These are phyloP conservation scores for Luperina testacea DNA, from an alignment of 2,888 invertebrate genomes.

Conservation along the genomic window DNA sequence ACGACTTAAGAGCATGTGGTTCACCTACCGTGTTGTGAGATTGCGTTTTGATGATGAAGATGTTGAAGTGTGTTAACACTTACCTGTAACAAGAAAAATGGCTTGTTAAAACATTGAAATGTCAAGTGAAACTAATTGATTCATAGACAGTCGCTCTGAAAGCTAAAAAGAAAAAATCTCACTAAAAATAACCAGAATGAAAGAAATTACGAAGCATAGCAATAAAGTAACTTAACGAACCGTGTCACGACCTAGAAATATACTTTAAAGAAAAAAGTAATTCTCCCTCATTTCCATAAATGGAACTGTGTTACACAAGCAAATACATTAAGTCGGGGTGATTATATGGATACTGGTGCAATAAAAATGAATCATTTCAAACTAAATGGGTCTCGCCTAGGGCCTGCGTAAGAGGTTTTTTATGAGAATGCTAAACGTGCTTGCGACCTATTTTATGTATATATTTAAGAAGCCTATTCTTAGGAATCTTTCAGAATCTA, in stretches of 20 bases:
- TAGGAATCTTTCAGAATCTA: neutral
- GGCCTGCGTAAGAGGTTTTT: constrained; percentile 27
- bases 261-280: constrained; percentile 34
- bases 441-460: constrained; percentile 13
- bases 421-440: constrained; percentile 26
- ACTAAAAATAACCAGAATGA: constrained; percentile 20
- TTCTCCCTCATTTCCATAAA: constrained; percentile 51
- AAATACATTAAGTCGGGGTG: constrained; percentile 44
- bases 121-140: constrained; percentile 1
- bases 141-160: neutral
- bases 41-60: constrained; percentile 26
- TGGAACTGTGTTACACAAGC: constrained; percentile 48
- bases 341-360: constrained; percentile 41
- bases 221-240: constrained; percentile 50
- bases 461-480: neutral
- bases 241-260: constrained; percentile 46
- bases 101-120: constrained; percentile 10
- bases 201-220: constrained; percentile 43
- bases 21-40: constrained; percentile 45
- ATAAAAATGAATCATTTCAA: constrained; percentile 50
- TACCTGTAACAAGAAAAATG: constrained; percentile 63
- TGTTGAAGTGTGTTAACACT: constrained; percentile 38
- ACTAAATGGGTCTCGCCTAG: constrained; percentile 37
- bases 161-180: neutral
- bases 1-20: constrained; percentile 11